These are phyloP conservation scores for Alexandromys fortis DNA, from an alignment of 2,113 vertebrate genomes.

Conservation along the genomic window DNA sequence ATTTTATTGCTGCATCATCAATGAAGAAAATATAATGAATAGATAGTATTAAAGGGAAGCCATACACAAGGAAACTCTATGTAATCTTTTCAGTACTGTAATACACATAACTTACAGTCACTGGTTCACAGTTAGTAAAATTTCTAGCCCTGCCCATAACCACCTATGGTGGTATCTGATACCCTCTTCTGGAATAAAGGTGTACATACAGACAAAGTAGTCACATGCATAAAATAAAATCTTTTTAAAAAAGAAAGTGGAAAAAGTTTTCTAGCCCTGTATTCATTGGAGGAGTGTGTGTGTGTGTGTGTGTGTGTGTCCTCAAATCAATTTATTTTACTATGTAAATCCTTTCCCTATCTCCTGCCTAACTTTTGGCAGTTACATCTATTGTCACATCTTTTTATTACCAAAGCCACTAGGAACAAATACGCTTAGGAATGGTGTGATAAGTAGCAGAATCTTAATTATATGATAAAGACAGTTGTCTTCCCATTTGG, in stretches of 20 bases:
- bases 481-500: neutral
- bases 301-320: neutral
- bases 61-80: neutral
- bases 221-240: too few species aligned
- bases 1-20: neutral
- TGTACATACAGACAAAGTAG: too few species aligned
- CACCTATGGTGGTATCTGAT: too few species aligned
- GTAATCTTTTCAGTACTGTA: neutral
- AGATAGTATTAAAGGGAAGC: constrained; percentile 26
- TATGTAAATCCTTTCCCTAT: neutral
- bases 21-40: constrained; percentile 20
- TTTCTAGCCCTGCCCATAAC: neutral
- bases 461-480: constrained; percentile 27
- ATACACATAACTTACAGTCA: neutral
- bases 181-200: too few species aligned
- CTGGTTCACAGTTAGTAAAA: neutral
- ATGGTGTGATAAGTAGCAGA: constrained; percentile 28
- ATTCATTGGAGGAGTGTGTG: neutral
- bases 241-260: too few species aligned
- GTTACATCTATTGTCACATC: neutral
- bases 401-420: constrained; percentile 14
- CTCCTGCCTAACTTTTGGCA: neutral
- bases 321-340: neutral
- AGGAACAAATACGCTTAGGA: constrained; percentile 29
- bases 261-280: constrained; percentile 4